phyloP scores from a whole-genome alignment of 2,113 vertebrate genomes.

The Nothoprocta pentlandii region DNA sequence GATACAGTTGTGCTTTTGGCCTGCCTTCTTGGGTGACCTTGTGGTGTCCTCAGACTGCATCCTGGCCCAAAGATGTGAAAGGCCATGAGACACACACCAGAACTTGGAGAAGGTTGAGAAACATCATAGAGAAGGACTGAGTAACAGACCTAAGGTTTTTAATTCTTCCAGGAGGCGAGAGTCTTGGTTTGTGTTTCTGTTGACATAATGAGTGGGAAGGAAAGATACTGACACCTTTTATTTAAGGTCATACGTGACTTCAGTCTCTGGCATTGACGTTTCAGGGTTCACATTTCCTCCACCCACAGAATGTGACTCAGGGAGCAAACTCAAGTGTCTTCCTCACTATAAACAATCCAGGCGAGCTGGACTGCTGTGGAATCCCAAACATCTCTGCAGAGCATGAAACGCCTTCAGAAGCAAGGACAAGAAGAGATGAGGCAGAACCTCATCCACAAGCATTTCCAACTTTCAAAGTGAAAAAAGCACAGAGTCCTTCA shows the following conservation, averaged over 20 bases:
- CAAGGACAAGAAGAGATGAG: not conserved
- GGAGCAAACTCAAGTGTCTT: not conserved
- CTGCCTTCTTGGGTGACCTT: not conserved
- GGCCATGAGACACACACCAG: not conserved
- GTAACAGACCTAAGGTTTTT: not conserved
- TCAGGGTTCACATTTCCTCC: not conserved
- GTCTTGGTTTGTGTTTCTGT: not conserved
- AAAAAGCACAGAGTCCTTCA: not conserved
- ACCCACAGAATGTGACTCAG: conserved; percentile 28
- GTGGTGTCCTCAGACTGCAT: not conserved
- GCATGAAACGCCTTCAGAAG: not conserved
- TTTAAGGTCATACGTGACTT: not conserved
- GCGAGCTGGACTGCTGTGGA: accelerated
- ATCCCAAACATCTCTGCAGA: not conserved
- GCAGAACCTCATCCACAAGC: not conserved
- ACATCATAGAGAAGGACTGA: not conserved
- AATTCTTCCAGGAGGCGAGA: not conserved
- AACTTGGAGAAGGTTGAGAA: not conserved
- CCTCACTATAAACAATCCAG: not conserved
- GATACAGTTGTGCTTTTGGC: not conserved
- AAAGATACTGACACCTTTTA: not conserved
- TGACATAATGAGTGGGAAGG: conserved; percentile 6
- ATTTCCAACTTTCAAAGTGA: not conserved
- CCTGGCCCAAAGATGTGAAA: not conserved
- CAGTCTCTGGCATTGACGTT: not conserved